Evolutionary conservation across 2,888 invertebrate genomes (phyloP).

Genomic region (Phaedon cochleariae): DNA sequence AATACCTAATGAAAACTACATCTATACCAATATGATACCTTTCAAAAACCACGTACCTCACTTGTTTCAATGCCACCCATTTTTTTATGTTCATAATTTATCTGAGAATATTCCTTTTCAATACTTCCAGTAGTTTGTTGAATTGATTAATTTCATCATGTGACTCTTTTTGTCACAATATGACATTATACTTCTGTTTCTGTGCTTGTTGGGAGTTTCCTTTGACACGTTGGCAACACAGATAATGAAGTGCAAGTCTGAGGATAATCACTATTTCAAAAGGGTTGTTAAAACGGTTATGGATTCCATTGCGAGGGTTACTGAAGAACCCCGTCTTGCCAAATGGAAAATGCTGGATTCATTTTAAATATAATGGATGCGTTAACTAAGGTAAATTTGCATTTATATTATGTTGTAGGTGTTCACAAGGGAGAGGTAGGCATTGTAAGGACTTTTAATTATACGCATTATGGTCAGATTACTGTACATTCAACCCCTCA

Average conservation of each 20-base stretch:
- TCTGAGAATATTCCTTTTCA: too few relatives aligned
- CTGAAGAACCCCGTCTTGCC: constrained; percentile 30
- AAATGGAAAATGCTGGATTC: constrained; percentile 36
- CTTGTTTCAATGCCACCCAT: too few relatives aligned
- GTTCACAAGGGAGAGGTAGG: constrained; percentile 13
- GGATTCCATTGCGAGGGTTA: constrained; percentile 29
- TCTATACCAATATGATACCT: too few relatives aligned
- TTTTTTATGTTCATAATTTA: too few relatives aligned
- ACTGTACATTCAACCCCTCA: neutral
- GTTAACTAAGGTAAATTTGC: constrained; percentile 38
- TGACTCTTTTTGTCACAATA: too few relatives aligned
- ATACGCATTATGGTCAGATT: neutral
- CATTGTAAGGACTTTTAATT: neutral
- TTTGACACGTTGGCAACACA: neutral
- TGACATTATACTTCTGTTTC: too few relatives aligned
- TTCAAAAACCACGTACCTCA: too few relatives aligned
- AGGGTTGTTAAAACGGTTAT: constrained; percentile 45
- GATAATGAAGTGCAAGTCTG: constrained; percentile 19
- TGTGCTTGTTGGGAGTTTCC: neutral
- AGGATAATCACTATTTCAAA: constrained; percentile 44
- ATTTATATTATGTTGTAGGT: constrained; percentile 34
- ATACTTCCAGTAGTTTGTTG: too few relatives aligned
- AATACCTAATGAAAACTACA: too few relatives aligned
- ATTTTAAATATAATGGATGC: constrained; percentile 36
- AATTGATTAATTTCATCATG: too few relatives aligned